Percentiles rank a stretch among this genome's conserved stretches.
phyloP scores from a whole-genome alignment of 2,888 invertebrate genomes.

The Noctuana brunneofusca region DNA sequence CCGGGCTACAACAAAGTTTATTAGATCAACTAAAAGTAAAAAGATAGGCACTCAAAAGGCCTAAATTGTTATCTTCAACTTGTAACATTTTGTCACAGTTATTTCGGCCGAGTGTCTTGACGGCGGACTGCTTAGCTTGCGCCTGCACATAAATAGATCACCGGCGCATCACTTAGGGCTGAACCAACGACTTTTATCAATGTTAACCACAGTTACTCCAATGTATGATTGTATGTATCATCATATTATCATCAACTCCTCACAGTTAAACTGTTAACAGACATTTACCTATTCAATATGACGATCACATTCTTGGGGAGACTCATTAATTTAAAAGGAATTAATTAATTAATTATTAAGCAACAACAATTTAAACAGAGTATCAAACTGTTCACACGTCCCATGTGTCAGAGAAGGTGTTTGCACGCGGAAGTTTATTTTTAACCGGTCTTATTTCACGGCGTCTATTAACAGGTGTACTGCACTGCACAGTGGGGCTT shows the following conservation, averaged over 20 bases:
- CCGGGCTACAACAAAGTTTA: too few species aligned
- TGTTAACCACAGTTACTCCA: too few species aligned
- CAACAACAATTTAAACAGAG: background rate
- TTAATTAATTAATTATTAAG: too few species aligned
- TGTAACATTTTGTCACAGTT: background rate
- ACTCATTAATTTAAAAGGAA: too few species aligned
- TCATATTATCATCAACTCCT: too few species aligned
- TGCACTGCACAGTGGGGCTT: constrained; percentile 47
- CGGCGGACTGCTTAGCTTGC: background rate
- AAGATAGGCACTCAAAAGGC: background rate
- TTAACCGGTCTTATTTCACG: constrained; percentile 55
- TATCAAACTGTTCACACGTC: constrained; percentile 1
- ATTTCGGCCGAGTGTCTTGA: background rate
- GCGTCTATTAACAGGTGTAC: constrained; percentile 51
- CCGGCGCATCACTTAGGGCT: constrained; percentile 1
- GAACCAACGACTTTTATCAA: background rate
- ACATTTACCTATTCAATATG: too few species aligned
- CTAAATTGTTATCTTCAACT: constrained; percentile 1
- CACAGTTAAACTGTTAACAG: too few species aligned
- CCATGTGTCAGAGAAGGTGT: constrained; percentile 44
- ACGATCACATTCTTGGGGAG: too few species aligned
- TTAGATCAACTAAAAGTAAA: background rate
- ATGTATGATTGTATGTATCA: too few species aligned
- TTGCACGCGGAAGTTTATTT: constrained; percentile 71
- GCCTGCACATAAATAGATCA: constrained; percentile 1